Conservation (phyloP, 2,797 vertebrate species). For the Pantherophis vulpinus region DNA sequence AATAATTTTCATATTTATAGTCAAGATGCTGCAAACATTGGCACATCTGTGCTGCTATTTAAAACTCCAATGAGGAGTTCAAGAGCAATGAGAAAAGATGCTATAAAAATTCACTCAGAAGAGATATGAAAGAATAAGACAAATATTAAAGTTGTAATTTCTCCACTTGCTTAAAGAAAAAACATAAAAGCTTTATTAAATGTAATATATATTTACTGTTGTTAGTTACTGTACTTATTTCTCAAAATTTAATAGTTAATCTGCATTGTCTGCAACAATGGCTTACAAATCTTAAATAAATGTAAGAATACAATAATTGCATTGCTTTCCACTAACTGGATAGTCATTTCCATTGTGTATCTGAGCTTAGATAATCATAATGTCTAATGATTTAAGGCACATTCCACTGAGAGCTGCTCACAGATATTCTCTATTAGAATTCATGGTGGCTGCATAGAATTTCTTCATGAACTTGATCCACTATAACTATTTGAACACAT, state of each 20-base stretch:
- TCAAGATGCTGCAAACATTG: constrained; percentile 14
- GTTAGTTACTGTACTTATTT: not conserved
- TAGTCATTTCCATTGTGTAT: constrained; percentile 9
- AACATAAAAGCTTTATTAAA: constrained; percentile 9
- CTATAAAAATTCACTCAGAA: not conserved
- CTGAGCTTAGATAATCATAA: not conserved
- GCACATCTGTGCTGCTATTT: not conserved
- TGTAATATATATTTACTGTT: not conserved
- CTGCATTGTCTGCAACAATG: not conserved
- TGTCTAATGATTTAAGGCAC: not conserved
- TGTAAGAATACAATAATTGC: constrained; percentile 4
- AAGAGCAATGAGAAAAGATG: constrained; percentile 11
- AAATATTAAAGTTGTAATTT: constrained; percentile 10
- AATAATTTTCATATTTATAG: constrained; percentile 42
- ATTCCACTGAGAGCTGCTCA: not conserved
- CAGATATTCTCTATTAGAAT: not conserved
- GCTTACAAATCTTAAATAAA: constrained; percentile 23
- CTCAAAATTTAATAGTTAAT: not conserved
- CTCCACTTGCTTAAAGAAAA: not conserved
- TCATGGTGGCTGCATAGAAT: not conserved
- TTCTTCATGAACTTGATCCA: not conserved
- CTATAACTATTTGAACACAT: not conserved
- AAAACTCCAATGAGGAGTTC: not conserved
- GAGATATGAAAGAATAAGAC: constrained; percentile 9
- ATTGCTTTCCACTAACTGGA: constrained; percentile 9